Percentiles rank a stretch among this genome's conserved stretches.
phyloP scores from a whole-genome alignment of 2,888 invertebrate species.

The Hirudinaria manillensis region DNA sequence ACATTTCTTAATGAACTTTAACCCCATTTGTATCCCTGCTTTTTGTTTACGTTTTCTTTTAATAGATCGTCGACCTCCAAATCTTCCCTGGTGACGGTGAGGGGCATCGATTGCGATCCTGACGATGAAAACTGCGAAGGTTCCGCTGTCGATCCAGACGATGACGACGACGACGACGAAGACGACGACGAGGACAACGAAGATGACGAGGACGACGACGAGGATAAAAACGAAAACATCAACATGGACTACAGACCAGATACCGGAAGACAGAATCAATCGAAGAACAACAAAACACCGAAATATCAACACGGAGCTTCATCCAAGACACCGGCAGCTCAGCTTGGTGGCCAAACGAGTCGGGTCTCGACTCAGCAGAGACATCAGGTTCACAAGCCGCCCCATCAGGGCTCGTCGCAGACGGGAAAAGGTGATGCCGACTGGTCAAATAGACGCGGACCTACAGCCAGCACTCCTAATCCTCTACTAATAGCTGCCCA shows the following conservation, averaged over 20 bases:
- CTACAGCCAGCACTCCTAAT: slow-evolving; percentile 8
- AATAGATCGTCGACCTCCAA: background rate
- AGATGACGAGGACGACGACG: slow-evolving; percentile 5
- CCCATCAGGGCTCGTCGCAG: background rate
- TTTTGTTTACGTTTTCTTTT: background rate
- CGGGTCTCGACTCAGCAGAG: background rate
- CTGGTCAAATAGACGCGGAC: background rate
- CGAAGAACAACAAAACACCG: background rate
- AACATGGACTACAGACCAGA: background rate
- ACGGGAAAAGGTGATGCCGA: background rate
- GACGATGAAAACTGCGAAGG: slow-evolving; percentile 2
- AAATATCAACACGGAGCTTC: slow-evolving; percentile 18
- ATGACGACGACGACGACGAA: slow-evolving; percentile 9
- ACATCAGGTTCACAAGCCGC: background rate
- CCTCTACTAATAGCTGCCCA: background rate
- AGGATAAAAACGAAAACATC: slow-evolving; percentile 5
- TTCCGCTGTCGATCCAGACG: slow-evolving; percentile 1
- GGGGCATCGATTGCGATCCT: background rate
- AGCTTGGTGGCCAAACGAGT: background rate
- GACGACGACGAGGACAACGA: background rate
- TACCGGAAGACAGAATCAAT: background rate
- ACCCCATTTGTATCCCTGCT: too few relatives aligned
- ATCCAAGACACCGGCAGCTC: slow-evolving; percentile 15
- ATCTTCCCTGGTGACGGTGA: background rate
- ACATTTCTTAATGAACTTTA: too few relatives aligned